phyloP scores from a whole-genome alignment of 2,888 invertebrate species.

The Heliconius charithonia region DNA sequence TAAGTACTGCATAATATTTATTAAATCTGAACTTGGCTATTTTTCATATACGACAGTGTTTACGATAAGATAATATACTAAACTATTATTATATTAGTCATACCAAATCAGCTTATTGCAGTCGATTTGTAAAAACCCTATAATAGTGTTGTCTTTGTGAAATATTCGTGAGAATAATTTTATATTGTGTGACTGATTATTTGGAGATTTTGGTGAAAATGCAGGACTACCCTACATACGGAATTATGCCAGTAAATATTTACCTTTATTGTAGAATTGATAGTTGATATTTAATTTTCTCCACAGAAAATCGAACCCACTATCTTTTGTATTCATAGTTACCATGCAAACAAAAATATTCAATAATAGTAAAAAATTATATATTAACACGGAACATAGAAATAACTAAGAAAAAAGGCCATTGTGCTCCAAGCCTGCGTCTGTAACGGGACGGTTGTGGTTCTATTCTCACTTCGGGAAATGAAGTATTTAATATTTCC shows the following conservation, averaged over 20 bases:
- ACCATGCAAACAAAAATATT: no score
- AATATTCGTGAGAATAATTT: not conserved
- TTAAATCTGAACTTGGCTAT: not conserved
- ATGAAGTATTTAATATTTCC: no score
- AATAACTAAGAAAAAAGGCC: no score
- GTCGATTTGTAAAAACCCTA: conserved; percentile 21
- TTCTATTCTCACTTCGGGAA: no score
- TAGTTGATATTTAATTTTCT: no score
- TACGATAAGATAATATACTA: conserved; percentile 27
- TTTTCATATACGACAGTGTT: not conserved
- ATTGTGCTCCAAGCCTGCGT: no score
- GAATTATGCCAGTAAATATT: conserved; percentile 35
- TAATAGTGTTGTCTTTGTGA: not conserved
- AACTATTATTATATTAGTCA: conserved; percentile 26
- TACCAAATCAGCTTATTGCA: conserved; percentile 23
- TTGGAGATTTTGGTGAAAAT: conserved; percentile 1
- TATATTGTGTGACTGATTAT: not conserved
- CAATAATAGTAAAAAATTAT: no score
- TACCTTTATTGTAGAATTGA: no score
- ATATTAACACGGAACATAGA: no score
- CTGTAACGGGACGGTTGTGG: no score
- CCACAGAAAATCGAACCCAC: no score
- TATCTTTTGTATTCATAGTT: no score
- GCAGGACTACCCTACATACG: conserved; percentile 28
- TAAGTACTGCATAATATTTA: not conserved